Evolutionary conservation across 2,113 vertebrate species (phyloP), one percentile per base, ranked within the genome.

Genomic region (Tauraco erythrolophus): DNA sequence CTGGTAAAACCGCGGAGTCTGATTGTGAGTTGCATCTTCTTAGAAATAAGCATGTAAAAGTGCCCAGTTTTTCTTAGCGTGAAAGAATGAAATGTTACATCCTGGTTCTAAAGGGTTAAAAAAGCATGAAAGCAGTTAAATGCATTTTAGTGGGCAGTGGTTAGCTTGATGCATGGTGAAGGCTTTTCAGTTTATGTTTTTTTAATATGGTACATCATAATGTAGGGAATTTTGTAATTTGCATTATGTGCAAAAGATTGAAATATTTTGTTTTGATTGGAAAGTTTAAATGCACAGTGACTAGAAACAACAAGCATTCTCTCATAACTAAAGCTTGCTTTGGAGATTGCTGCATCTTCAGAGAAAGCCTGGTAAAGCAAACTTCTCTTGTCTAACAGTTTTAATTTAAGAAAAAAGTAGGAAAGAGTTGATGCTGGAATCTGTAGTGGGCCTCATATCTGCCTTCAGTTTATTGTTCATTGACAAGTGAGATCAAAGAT

Each of bases 101-200:
- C 56, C 17, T 97, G 98, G 97, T 96, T 98, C 98, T 98, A 98
- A 98, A 98, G 98, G 98, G 98, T 98, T 98, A 98, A 98, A 97
- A 95, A 97, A 97, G 98, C 98, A 98, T 98, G 98, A 98, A 97
- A 98, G 95, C 97, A 98, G 96, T 93, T 97, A 95, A 98, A 95
- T 98, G 98, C 97, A 58, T 98, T 98, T 96, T 97, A 98, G 95
- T 97, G 98, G 97, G 97, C 98, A 98, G 94, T 97, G 97, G 57
- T 97, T 98, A 97, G 94, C 93, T 96, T 98, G 98, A 97, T 98
- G 98, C 98, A 98, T 98, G 98, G 95, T 98, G 96, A 97, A 98
- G 95, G 97, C 98, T 94, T 96, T 98, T 97, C 96, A 96, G 97
- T 97, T 98, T 82, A 53, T 97, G 89, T 95, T 97, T 23, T 23